Conservation (phyloP, 2,113 vertebrate genomes). For the Vombatus ursinus region DNA sequence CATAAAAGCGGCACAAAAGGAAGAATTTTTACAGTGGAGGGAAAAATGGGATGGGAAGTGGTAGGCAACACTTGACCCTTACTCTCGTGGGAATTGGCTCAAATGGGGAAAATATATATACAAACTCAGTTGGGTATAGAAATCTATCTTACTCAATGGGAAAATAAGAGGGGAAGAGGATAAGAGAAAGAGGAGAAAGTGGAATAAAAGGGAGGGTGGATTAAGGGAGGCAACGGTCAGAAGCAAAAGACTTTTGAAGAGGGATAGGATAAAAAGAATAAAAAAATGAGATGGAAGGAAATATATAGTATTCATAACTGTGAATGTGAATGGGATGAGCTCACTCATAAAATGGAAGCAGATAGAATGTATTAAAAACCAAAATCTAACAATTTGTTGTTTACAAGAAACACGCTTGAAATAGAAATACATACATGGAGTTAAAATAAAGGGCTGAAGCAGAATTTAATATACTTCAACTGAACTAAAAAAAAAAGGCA, state of each 20-base stretch:
- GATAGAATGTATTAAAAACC: background rate
- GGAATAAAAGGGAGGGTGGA: background rate
- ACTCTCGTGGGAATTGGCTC: background rate
- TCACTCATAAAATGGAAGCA: background rate
- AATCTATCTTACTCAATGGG: background rate
- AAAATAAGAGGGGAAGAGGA: background rate
- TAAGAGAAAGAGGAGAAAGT: background rate
- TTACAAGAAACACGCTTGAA: background rate
- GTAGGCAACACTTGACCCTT: background rate
- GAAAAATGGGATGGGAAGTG: background rate
- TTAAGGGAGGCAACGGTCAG: background rate
- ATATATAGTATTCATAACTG: background rate
- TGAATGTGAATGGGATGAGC: background rate
- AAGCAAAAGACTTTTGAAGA: background rate
- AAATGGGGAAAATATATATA: background rate
- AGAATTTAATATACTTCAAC: background rate
- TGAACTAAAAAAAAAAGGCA: background rate
- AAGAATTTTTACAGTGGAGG: background rate
- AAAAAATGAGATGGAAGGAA: background rate
- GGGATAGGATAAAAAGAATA: background rate
- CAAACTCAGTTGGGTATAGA: background rate
- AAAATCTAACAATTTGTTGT: background rate
- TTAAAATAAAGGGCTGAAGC: background rate
- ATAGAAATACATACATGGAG: background rate
- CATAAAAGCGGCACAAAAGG: background rate